Conservation (phyloP, 2,113 vertebrate genomes). For the Cyanocitta stelleri region DNA sequence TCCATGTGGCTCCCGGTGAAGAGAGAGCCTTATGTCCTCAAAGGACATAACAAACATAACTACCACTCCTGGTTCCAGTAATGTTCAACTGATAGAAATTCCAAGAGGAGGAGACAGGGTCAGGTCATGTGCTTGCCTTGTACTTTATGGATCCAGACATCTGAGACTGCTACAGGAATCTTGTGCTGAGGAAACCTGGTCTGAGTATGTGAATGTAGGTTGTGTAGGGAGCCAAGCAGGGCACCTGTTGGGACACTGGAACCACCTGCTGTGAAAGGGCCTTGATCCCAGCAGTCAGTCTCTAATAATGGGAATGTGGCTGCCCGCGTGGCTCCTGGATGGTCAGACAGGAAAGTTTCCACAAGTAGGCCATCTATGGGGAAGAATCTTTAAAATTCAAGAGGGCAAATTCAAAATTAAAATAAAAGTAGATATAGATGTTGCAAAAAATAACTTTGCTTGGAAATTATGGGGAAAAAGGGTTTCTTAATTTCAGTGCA, state of each 20-base stretch:
- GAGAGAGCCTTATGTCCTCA: not conserved
- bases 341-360: not conserved
- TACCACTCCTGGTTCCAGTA: not conserved
- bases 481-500: not conserved
- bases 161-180: not conserved
- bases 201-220: not conserved
- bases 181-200: accelerated
- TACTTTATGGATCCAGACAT: not conserved
- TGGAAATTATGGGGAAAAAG: not conserved
- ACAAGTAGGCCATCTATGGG: not conserved
- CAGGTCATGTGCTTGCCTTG: not conserved
- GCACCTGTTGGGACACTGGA: not conserved
- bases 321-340: not conserved
- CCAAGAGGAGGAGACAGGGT: not conserved
- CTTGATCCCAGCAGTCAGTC: not conserved
- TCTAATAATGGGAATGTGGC: not conserved
- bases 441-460: not conserved
- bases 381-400: not conserved
- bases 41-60: not conserved
- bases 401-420: not conserved
- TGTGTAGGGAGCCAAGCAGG: not conserved
- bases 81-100: not conserved
- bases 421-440: not conserved
- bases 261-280: not conserved
- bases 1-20: not conserved